A percentile compares a stretch with the other conserved stretches of the same genome.
Conservation (phyloP, 2,113 vertebrate genomes). For the Sorex araneus region DNA sequence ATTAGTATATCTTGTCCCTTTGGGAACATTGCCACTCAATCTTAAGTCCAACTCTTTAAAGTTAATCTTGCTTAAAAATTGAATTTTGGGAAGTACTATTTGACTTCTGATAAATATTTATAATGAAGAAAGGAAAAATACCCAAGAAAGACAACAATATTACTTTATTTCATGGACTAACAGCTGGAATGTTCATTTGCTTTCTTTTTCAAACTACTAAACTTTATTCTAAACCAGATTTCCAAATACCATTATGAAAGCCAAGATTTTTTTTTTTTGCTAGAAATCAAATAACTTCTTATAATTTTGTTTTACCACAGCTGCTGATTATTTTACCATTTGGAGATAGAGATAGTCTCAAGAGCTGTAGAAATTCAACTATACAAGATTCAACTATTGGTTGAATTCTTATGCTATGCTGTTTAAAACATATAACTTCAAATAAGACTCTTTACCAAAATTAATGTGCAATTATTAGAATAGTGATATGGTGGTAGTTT, state of each 20-base stretch:
- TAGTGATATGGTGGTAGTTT: background rate
- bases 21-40: background rate
- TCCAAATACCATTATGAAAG: constrained; percentile 82
- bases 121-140: constrained; percentile 65
- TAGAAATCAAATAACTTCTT: constrained; percentile 84
- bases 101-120: constrained; percentile 66
- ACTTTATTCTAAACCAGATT: constrained; percentile 83
- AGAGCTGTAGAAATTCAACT: constrained; percentile 55
- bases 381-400: constrained; percentile 35
- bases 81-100: constrained; percentile 17
- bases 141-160: constrained; percentile 66
- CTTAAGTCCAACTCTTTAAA: constrained; percentile 29
- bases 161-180: constrained; percentile 80
- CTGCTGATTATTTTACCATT: constrained; percentile 85
- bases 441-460: constrained; percentile 44
- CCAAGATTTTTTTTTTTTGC: constrained; percentile 77
- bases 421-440: constrained; percentile 29
- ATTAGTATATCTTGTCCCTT: constrained; percentile 41
- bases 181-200: constrained; percentile 88
- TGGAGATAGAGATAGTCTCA: constrained; percentile 69
- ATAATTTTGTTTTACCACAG: constrained; percentile 82
- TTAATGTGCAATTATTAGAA: constrained; percentile 27
- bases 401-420: background rate
- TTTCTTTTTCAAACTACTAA: constrained; percentile 83
- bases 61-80: constrained; percentile 55